These are phyloP conservation scores for Isoperla grammatica DNA, from an alignment of 2,888 invertebrate genomes.

Conservation along the genomic window DNA sequence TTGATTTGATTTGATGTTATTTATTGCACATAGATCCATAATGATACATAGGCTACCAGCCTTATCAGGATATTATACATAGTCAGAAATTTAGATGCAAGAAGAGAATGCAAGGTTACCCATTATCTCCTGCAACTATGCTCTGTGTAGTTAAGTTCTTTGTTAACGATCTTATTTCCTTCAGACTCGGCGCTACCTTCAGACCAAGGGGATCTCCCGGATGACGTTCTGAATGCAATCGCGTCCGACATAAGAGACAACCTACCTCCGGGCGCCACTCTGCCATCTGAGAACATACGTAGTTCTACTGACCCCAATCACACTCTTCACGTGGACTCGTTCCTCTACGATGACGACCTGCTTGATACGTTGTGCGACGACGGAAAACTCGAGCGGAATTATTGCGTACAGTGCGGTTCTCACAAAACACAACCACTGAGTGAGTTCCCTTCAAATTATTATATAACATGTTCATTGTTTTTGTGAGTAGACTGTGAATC, in stretches of 20 bases:
- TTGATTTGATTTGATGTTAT: no score
- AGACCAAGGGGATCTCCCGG: constrained; percentile 14
- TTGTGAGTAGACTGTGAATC: neutral
- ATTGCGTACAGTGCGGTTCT: constrained; percentile 51
- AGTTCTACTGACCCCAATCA: constrained; percentile 21
- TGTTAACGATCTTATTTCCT: no score
- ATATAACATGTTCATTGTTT: neutral
- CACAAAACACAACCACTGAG: constrained; percentile 47
- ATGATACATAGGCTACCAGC: no score
- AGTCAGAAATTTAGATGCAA: no score
- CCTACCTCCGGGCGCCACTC: constrained; percentile 25
- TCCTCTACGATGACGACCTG: constrained; percentile 60
- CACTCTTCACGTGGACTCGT: constrained; percentile 62
- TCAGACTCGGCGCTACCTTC: no score
- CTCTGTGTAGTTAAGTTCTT: no score
- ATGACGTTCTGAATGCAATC: constrained; percentile 26
- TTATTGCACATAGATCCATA: no score
- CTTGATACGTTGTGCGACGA: constrained; percentile 52
- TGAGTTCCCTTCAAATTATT: constrained; percentile 36
- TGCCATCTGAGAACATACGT: constrained; percentile 26
- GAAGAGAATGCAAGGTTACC: no score
- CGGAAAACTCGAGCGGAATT: constrained; percentile 46
- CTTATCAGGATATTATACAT: no score
- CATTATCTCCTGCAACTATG: neutral
- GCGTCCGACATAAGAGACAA: constrained; percentile 24